phyloP scores from a whole-genome alignment of 2,888 invertebrate species.

The Panzeria rudis region DNA sequence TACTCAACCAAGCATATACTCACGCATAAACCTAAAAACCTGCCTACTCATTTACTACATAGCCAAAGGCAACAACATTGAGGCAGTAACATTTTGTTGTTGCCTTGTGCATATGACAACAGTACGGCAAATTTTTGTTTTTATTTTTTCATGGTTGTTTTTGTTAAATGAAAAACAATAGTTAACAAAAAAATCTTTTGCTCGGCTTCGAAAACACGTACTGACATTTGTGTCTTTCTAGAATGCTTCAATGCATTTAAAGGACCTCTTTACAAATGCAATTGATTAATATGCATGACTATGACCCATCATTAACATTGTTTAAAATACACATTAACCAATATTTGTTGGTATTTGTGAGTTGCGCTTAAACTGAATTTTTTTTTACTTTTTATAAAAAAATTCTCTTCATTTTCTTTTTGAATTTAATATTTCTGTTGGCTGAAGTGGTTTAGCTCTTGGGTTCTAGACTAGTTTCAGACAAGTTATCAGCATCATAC shows the following conservation, averaged over 20 bases:
- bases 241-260: background rate
- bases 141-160: background rate
- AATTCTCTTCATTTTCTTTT: too few relatives aligned
- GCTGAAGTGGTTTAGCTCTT: too few relatives aligned
- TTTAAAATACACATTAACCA: too few relatives aligned
- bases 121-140: too few relatives aligned
- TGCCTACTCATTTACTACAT: too few relatives aligned
- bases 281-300: slow-evolving; percentile 49
- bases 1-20: slow-evolving; percentile 1
- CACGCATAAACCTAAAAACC: background rate
- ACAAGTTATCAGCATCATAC: too few relatives aligned
- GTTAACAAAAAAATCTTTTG: background rate
- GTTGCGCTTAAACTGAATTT: too few relatives aligned
- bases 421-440: too few relatives aligned
- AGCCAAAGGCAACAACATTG: slow-evolving; percentile 35
- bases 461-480: too few relatives aligned
- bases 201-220: background rate
- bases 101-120: background rate
- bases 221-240: background rate
- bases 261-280: slow-evolving; percentile 11
- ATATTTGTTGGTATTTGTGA: background rate
- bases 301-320: too few relatives aligned
- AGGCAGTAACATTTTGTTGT: slow-evolving; percentile 19
- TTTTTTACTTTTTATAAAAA: too few relatives aligned
- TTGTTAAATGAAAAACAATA: slow-evolving; percentile 15